Percentiles rank a stretch among this genome's conserved stretches.
phyloP scores from a whole-genome alignment of 2,888 invertebrate genomes.

The Sarcophaga carnaria region DNA sequence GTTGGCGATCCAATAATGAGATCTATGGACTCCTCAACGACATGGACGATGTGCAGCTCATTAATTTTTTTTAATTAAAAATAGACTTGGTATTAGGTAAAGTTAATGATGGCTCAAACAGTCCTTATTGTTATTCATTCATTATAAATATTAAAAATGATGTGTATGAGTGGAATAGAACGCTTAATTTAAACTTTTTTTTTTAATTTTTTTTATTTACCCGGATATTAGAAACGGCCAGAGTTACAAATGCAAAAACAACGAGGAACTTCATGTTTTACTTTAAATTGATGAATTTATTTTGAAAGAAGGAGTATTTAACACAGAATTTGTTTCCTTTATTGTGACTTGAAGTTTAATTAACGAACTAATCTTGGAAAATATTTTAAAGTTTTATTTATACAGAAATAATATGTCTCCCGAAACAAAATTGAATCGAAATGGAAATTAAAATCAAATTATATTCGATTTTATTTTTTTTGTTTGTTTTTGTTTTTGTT shows the following conservation, averaged over 20 bases:
- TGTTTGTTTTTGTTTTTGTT: neutral
- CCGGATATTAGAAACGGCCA: conserved; percentile 46
- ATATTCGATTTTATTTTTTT: neutral
- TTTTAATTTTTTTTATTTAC: conserved; percentile 51
- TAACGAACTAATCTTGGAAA: conserved; percentile 36
- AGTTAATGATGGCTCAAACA: no score
- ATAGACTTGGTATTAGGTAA: no score
- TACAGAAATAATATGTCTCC: no score
- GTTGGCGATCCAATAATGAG: no score
- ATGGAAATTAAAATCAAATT: conserved; percentile 21
- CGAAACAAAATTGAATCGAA: neutral
- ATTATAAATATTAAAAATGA: no score
- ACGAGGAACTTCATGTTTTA: conserved; percentile 60
- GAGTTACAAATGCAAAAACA: conserved; percentile 48
- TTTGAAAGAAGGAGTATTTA: no score
- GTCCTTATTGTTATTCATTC: no score
- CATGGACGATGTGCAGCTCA: no score
- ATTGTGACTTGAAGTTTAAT: conserved; percentile 11
- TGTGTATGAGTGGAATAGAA: no score
- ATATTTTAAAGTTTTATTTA: conserved; percentile 48
- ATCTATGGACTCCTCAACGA: no score
- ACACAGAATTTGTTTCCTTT: neutral
- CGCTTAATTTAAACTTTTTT: neutral
- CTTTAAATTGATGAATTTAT: conserved; percentile 14
- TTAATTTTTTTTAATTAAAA: no score